A percentile compares a stretch with the other conserved stretches of the same genome.
phyloP scores from a whole-genome alignment of 1,140 invertebrate genomes.

The Hyles euphorbiae region DNA sequence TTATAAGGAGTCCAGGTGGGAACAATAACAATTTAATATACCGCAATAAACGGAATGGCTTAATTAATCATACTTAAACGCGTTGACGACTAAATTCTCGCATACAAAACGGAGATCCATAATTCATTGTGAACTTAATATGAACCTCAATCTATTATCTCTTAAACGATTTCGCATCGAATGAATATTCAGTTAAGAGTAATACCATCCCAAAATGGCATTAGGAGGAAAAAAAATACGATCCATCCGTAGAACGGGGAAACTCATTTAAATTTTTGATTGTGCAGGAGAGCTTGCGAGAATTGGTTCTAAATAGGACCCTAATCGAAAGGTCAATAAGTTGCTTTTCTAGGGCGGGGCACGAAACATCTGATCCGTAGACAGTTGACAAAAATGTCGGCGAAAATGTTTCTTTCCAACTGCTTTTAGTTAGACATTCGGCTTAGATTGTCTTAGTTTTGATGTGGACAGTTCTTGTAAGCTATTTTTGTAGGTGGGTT shows the following conservation, averaged over 20 bases:
- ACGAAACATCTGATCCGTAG: too few species aligned
- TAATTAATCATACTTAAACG: constrained; percentile 39
- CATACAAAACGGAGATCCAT: constrained; percentile 51
- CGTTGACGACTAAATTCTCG: constrained; percentile 38
- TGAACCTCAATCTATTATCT: constrained; percentile 69
- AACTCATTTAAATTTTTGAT: constrained; percentile 70
- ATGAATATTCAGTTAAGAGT: constrained; percentile 72
- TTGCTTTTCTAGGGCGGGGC: constrained; percentile 22
- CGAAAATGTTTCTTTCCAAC: not conserved
- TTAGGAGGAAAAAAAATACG: constrained; percentile 60
- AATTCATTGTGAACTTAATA: constrained; percentile 62
- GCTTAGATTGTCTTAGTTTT: too few species aligned
- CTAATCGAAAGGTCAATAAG: constrained; percentile 52
- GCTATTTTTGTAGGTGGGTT: too few species aligned
- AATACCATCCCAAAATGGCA: constrained; percentile 65
- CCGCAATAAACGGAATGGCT: constrained; percentile 12
- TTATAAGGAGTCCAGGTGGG: too few species aligned
- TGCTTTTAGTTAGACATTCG: not conserved
- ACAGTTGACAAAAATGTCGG: too few species aligned
- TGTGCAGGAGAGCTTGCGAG: constrained; percentile 45
- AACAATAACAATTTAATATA: constrained; percentile 20
- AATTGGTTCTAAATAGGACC: constrained; percentile 31
- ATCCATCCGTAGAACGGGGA: constrained; percentile 38
- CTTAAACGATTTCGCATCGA: constrained; percentile 66
- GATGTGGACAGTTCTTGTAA: too few species aligned